phyloP scores from a whole-genome alignment of 2,797 vertebrate genomes.

The Schizopygopsis pylzovi region DNA sequence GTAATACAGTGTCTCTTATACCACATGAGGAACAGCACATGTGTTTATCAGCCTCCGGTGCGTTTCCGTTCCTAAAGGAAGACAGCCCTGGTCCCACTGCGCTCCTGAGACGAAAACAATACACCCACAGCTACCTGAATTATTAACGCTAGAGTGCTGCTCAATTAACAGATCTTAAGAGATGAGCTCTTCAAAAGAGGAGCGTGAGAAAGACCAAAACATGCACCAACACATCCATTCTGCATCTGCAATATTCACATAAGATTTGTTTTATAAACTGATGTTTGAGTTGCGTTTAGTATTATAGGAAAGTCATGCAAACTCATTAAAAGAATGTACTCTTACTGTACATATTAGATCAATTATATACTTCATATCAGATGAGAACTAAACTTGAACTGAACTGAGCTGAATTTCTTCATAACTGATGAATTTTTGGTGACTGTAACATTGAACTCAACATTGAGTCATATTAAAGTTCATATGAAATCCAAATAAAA shows the following conservation, averaged over 20 bases:
- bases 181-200: conserved; percentile 64
- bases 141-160: conserved; percentile 65
- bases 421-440: neutral
- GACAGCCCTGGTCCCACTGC: neutral
- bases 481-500: neutral
- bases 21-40: neutral
- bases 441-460: neutral
- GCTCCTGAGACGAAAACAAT: neutral
- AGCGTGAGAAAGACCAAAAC: neutral
- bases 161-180: conserved; percentile 69
- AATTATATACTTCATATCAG: neutral
- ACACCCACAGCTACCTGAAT: conserved; percentile 60
- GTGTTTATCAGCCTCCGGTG: conserved; percentile 14
- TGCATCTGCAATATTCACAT: neutral
- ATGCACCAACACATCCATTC: neutral
- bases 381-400: neutral
- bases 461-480: neutral
- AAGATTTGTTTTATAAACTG: neutral
- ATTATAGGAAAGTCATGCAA: neutral
- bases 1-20: neutral
- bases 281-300: neutral
- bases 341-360: neutral
- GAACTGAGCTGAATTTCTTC: neutral
- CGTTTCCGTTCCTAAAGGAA: neutral
- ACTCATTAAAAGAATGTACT: neutral